A percentile compares a stretch with the other conserved stretches of the same genome.
Evolutionary conservation across 2,113 vertebrate species (phyloP).

Genomic region (Clarias magur): DNA sequence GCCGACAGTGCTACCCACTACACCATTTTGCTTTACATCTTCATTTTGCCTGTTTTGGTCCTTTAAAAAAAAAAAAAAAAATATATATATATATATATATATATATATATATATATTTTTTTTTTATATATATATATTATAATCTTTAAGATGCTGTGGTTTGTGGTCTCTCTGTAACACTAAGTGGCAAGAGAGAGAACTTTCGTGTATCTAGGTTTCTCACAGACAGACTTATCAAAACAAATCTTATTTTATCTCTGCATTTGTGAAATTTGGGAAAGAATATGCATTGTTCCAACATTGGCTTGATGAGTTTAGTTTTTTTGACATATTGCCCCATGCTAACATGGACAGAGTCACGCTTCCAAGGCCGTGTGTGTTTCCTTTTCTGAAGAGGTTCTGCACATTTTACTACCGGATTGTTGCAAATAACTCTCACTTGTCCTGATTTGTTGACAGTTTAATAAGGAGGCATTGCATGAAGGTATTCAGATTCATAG

Average conservation of each 20-base stretch:
- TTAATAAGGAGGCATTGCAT: not conserved
- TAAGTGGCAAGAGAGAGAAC: not conserved
- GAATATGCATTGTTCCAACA: not conserved
- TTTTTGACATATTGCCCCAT: not conserved
- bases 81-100: too few species aligned
- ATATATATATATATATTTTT: too few species aligned
- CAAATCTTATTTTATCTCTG: not conserved
- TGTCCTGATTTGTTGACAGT: slow-evolving; percentile 5
- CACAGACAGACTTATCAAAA: not conserved
- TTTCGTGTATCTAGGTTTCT: not conserved
- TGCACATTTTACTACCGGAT: not conserved
- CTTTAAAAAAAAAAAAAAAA: too few species aligned
- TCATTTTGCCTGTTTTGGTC: too few species aligned
- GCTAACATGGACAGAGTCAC: not conserved
- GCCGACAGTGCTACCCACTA: too few species aligned
- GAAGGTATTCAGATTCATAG: not conserved
- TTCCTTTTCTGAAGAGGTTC: not conserved
- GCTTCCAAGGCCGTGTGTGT: not conserved
- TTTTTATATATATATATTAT: too few species aligned
- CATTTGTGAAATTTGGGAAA: not conserved
- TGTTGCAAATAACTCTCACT: not conserved
- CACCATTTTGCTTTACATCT: too few species aligned
- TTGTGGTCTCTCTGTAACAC: not conserved
- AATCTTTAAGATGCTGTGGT: too few species aligned
- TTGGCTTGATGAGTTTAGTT: not conserved